Percentiles rank a stretch among this genome's conserved stretches.
These are phyloP conservation scores for Octodon degus DNA, from an alignment of 2,113 vertebrate genomes.

Conservation along the genomic window DNA sequence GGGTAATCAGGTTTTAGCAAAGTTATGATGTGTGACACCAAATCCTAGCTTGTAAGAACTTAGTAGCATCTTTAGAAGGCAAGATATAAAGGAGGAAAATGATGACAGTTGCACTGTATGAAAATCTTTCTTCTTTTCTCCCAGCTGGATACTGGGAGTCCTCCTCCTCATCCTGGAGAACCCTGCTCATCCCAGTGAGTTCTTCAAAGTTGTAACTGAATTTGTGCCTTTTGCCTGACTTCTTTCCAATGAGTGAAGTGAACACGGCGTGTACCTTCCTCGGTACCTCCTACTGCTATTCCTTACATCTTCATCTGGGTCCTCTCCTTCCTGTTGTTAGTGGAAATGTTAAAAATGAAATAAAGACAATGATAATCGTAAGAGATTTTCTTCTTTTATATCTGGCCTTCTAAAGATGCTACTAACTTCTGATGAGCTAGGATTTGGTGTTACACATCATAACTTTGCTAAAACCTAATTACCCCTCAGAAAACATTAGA, in stretches of 20 bases:
- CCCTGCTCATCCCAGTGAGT: neutral
- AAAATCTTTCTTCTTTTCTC: neutral
- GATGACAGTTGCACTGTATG: neutral
- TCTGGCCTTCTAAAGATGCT: neutral
- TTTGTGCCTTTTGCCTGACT: fast-evolving
- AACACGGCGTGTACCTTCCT: neutral
- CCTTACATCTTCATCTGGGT: no score
- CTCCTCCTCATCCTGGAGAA: neutral
- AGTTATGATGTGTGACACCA: neutral
- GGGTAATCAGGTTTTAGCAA: neutral
- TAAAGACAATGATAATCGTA: neutral
- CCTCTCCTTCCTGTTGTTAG: neutral
- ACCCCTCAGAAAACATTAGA: neutral
- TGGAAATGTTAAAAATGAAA: neutral
- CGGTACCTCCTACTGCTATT: neutral
- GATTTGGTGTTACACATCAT: neutral
- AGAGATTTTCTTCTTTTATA: neutral
- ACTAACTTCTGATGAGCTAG: neutral
- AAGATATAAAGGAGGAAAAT: neutral
- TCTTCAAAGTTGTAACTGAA: neutral
- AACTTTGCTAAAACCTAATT: neutral
- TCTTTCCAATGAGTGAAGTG: neutral
- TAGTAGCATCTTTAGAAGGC: neutral
- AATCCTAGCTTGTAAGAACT: neutral
- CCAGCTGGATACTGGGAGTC: neutral